Percentiles rank a stretch among this genome's conserved stretches.
These are phyloP conservation scores for Neoaliturus tenellus DNA, from an alignment of 2,888 invertebrate genomes.

Conservation along the genomic window DNA sequence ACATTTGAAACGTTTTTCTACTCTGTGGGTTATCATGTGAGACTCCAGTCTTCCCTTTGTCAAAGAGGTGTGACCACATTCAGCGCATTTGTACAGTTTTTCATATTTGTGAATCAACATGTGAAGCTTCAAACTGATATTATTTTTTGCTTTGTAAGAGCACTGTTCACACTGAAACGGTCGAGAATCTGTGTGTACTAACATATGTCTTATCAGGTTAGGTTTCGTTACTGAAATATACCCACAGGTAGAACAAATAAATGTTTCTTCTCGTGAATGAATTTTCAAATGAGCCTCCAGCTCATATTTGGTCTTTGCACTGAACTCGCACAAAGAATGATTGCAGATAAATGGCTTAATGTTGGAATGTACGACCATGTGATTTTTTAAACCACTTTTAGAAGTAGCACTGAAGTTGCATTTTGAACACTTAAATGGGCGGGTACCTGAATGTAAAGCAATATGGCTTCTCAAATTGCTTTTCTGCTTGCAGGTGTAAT, in stretches of 20 bases:
- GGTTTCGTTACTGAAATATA: not conserved
- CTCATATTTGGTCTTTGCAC: constrained; percentile 18
- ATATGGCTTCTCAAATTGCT: constrained; percentile 31
- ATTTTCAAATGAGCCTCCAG: not conserved
- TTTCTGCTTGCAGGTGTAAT: constrained; percentile 34
- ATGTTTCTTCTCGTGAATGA: constrained; percentile 14
- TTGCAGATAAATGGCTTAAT: not conserved
- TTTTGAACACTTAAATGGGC: constrained; percentile 33
- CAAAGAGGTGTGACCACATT: constrained; percentile 6
- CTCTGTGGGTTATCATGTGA: constrained; percentile 15
- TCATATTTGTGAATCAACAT: constrained; percentile 43
- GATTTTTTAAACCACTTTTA: constrained; percentile 9
- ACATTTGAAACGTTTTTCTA: constrained; percentile 55
- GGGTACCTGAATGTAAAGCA: not conserved
- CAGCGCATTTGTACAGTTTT: constrained; percentile 4
- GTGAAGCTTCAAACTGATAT: constrained; percentile 13
- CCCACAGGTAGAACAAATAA: constrained; percentile 40
- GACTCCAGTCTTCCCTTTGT: constrained; percentile 4
- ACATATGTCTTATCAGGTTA: not conserved
- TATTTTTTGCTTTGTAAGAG: constrained; percentile 7
- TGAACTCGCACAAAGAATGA: constrained; percentile 15
- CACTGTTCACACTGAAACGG: constrained; percentile 22
- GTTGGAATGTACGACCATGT: constrained; percentile 24
- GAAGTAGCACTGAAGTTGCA: not conserved
- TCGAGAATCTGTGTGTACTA: not conserved